Evolutionary conservation across 2,888 invertebrate species (phyloP).

Genomic region (Dynastes hyllus): DNA sequence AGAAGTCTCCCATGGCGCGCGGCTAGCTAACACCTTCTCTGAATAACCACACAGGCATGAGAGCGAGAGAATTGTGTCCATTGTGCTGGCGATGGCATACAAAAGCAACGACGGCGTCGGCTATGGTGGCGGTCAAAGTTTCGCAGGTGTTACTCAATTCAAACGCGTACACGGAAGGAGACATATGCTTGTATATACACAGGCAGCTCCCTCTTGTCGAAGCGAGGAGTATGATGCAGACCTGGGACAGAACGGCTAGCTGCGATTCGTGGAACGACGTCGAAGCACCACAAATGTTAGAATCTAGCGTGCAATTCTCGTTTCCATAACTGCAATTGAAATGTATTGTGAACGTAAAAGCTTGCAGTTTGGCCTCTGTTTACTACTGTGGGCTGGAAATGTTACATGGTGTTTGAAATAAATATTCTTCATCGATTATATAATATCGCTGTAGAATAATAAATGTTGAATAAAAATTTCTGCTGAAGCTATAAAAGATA

Average conservation of each 20-base stretch:
- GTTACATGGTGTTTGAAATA: too few species aligned
- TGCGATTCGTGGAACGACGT: not conserved
- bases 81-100: conserved; percentile 56
- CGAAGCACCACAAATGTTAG: not conserved
- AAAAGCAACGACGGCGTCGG: conserved; percentile 25
- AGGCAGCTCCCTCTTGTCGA: not conserved
- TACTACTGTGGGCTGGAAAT: too few species aligned
- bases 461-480: too few species aligned
- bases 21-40: not conserved
- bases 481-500: too few species aligned
- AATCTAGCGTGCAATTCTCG: not conserved
- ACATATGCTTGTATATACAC: not conserved
- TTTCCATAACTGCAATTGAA: not conserved
- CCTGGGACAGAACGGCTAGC: not conserved
- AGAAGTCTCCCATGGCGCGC: conserved; percentile 22
- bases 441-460: too few species aligned
- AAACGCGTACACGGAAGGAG: conserved; percentile 17
- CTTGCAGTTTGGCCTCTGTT: not conserved
- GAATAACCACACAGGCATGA: conserved; percentile 37
- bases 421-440: too few species aligned
- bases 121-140: conserved; percentile 61
- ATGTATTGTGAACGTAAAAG: not conserved
- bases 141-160: conserved; percentile 65
- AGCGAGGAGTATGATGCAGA: not conserved
- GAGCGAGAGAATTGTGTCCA: conserved; percentile 46